These are phyloP conservation scores for human DNA, from an alignment of 2,113 vertebrate genomes.

Conservation along the genomic window GRCh38 chr11:95140501-95141000, in stretches of 20 bases:
- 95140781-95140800: not conserved
- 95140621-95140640: not conserved
- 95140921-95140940: not conserved
- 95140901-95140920: not conserved
- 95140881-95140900: not conserved
- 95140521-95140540: not conserved
- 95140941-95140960: no score
- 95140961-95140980: not conserved
- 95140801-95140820: not conserved
- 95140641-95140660: not conserved
- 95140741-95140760: not conserved
- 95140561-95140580: not conserved
- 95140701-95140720: not conserved
- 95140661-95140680: not conserved
- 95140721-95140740: not conserved
- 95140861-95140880: not conserved
- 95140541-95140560: not conserved
- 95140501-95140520: not conserved
- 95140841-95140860: not conserved
- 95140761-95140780: not conserved
- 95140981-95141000: not conserved
- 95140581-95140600: not conserved
- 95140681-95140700: not conserved
- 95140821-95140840: not conserved
- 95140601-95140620: not conserved